These are phyloP conservation scores for Platanista minor DNA, from an alignment of 2,113 vertebrate genomes.

Conservation along the genomic window DNA sequence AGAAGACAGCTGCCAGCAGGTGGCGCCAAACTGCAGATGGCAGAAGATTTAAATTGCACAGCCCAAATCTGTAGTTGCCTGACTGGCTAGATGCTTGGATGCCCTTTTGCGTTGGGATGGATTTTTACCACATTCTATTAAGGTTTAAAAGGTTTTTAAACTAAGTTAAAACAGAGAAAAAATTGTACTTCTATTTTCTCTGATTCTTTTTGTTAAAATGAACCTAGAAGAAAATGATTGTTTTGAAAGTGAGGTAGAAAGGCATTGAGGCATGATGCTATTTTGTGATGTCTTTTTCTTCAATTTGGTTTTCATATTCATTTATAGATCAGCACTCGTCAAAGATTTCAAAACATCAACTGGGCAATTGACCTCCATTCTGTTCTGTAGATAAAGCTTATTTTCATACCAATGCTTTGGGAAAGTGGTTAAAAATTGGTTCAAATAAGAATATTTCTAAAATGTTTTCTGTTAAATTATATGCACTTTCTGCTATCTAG, in stretches of 20 bases:
- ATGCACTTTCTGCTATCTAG: background rate
- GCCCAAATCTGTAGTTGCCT: background rate
- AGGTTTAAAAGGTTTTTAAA: background rate
- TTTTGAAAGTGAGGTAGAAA: background rate
- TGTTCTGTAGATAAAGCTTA: background rate
- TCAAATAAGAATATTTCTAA: background rate
- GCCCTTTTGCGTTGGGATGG: background rate
- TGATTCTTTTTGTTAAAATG: background rate
- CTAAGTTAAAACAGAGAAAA: background rate
- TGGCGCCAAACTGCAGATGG: constrained; percentile 11
- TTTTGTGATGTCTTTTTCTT: background rate
- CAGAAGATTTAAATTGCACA: fast-evolving
- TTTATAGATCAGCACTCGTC: background rate
- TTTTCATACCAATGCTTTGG: background rate
- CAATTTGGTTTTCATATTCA: background rate
- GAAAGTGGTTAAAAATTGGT: background rate
- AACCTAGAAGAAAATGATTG: background rate
- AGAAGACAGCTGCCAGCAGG: constrained; percentile 26
- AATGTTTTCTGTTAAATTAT: background rate
- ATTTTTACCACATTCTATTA: background rate
- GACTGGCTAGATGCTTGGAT: background rate
- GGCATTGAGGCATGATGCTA: background rate
- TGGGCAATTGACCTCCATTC: background rate
- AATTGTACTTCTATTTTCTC: background rate
- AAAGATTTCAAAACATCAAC: background rate